A percentile compares a stretch with the other conserved stretches of the same genome.
phyloP scores from a whole-genome alignment of 2,797 vertebrate genomes.

The Chromobotia macracanthus region DNA sequence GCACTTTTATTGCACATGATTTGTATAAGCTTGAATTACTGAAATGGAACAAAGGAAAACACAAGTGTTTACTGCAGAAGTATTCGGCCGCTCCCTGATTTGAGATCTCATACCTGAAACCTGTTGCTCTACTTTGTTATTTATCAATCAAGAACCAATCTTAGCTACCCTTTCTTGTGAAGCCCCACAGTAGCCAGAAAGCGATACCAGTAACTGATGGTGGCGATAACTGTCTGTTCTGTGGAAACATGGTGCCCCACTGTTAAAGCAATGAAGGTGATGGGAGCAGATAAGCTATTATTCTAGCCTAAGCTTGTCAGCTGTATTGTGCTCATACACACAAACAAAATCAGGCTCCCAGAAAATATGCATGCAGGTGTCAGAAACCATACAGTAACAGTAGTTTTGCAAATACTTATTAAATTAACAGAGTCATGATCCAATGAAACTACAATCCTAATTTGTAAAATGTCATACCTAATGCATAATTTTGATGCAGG shows the following conservation, averaged over 20 bases:
- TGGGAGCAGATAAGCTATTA: constrained; percentile 45
- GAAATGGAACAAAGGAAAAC: background rate
- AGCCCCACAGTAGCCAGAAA: constrained; percentile 33
- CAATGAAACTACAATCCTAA: constrained; percentile 1
- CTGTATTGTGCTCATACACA: constrained; percentile 29
- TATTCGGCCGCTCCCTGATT: background rate
- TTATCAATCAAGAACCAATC: constrained; percentile 37
- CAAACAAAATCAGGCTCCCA: constrained; percentile 22
- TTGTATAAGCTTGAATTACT: background rate
- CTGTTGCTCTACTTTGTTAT: constrained; percentile 13
- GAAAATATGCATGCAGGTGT: constrained; percentile 35
- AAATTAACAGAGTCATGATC: constrained; percentile 3
- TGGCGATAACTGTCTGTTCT: constrained; percentile 37
- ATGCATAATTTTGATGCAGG: background rate
- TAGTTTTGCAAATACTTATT: background rate
- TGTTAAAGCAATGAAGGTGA: constrained; percentile 32
- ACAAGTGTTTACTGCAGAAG: background rate
- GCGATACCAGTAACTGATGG: constrained; percentile 43
- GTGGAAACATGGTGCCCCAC: constrained; percentile 48
- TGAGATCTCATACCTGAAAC: constrained; percentile 1
- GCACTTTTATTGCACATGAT: background rate
- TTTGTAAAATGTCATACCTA: constrained; percentile 21
- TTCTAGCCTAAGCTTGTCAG: constrained; percentile 37
- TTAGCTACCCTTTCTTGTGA: background rate
- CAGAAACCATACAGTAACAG: background rate